Evolutionary conservation across 2,888 invertebrate species (phyloP), one percentile per base, ranked within the genome.

Genomic region (Empis stercorea): DNA sequence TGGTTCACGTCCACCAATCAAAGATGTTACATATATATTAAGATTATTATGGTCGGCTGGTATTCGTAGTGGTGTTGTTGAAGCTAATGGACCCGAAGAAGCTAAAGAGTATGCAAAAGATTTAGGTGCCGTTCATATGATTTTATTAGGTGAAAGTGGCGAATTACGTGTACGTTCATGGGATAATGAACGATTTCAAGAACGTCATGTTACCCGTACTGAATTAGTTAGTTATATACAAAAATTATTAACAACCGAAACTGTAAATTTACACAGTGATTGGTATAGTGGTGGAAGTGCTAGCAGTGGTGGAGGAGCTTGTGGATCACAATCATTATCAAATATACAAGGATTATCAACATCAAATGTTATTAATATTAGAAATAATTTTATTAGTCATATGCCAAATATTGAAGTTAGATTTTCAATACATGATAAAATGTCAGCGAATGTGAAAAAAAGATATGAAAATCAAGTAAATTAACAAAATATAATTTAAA

Each of bases 181-280:
- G 73, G 80, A 81, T 49, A 75, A 74, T 53, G 80, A 81, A 50
- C 62, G 78, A 52, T 79, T 79, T 59, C 78, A 79, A 53, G 83
- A 84, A 56, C 76, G 76, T 14, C 76, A 74, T 57, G 71, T 81
- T n/a, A 71, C 66, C 10, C 66, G 72, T 16, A 61, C 73, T 5
- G 85, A 87, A 51, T 68, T 85, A 3, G 69, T 80, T 1, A 87
- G 87, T 36, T 79, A 79, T 54, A 74, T 89, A 45, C 81, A 80
- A 55, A 79, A 78, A 54, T 76, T 79, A 49, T 62, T 78, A 7
- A 14, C 40, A 14, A 10, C 6, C 14, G 40, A 40, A 9, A 6
- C 11, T 7, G 13, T 27, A 27, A 4, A 27, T 27, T 27, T 27
- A 9, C 23, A 27, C 9, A 27, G 7, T 27, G 23, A 34, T 34